These are phyloP conservation scores for Drosophila formosana DNA, from an alignment of 2,888 invertebrate species.

Conservation along the genomic window DNA sequence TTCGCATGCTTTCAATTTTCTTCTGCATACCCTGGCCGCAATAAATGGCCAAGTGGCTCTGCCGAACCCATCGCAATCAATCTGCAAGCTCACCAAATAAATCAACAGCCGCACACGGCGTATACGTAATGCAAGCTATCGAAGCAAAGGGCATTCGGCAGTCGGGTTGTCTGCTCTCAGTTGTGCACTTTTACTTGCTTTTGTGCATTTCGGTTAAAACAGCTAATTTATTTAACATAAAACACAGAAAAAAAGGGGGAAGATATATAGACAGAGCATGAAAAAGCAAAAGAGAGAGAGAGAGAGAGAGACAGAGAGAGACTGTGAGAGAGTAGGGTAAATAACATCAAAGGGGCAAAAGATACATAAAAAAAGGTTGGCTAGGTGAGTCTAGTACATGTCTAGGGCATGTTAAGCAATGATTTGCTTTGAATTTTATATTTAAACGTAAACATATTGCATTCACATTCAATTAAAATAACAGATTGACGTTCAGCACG, in stretches of 20 bases:
- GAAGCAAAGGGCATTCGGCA: background rate
- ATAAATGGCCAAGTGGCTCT: conserved; percentile 2
- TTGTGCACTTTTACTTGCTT: conserved; percentile 8
- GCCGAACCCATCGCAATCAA: background rate
- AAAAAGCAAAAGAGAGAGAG: background rate
- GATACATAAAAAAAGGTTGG: conserved; percentile 14
- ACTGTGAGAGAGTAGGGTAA: background rate
- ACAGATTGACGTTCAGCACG: background rate
- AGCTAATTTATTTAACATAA: conserved; percentile 56
- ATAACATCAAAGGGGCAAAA: conserved; percentile 7
- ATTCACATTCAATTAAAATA: conserved; percentile 9
- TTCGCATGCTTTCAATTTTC: conserved; percentile 34
- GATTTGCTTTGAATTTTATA: conserved; percentile 7
- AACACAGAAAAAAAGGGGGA: conserved; percentile 1
- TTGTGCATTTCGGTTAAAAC: conserved; percentile 26
- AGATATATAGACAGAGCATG: conserved; percentile 1
- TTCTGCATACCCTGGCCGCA: background rate
- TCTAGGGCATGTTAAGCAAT: conserved; percentile 24
- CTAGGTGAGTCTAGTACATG: conserved; percentile 24
- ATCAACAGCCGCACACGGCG: background rate
- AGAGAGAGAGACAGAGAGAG: background rate
- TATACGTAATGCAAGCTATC: background rate
- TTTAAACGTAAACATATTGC: conserved; percentile 8
- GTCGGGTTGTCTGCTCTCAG: background rate
- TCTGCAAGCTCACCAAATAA: background rate